These are phyloP conservation scores for Tetragonula carbonaria DNA, from an alignment of 2,888 invertebrate species.

Conservation along the genomic window DNA sequence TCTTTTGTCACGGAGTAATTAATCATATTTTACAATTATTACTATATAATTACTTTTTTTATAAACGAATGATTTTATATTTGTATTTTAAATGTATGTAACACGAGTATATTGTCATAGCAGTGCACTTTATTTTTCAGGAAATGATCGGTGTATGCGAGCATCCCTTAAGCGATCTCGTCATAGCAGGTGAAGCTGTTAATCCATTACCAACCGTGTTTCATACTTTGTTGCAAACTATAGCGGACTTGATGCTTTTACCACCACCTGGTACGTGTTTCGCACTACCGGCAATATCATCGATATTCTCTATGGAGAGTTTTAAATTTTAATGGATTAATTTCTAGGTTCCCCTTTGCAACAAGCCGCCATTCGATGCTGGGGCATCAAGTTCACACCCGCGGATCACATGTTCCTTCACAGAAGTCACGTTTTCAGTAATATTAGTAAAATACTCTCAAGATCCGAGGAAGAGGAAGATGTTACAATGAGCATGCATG, in stretches of 20 bases:
- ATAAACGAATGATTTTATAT: too few species aligned
- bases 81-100: too few species aligned
- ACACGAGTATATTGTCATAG: not conserved
- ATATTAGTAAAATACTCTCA: slow-evolving; percentile 97
- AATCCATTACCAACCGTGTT: slow-evolving; percentile 90
- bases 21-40: too few species aligned
- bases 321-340: slow-evolving; percentile 4
- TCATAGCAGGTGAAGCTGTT: slow-evolving; percentile 89
- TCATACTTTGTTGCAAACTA: slow-evolving; percentile 94
- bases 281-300: not conserved
- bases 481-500: slow-evolving; percentile 85
- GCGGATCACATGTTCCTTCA: slow-evolving; percentile 97
- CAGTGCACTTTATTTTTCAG: slow-evolving; percentile 73
- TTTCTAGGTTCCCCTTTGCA: slow-evolving; percentile 89
- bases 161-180: slow-evolving; percentile 92
- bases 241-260: slow-evolving; percentile 95
- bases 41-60: too few species aligned
- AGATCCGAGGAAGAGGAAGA: slow-evolving; percentile 94
- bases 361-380: slow-evolving; percentile 96
- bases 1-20: too few species aligned
- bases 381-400: slow-evolving; percentile 95
- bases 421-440: slow-evolving; percentile 96
- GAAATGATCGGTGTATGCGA: slow-evolving; percentile 88
- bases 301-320: too few species aligned
- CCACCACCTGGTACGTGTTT: slow-evolving; percentile 89